Evolutionary conservation across 2,797 vertebrate genomes (phyloP).

Genomic region (Pogoniulus pusillus): DNA sequence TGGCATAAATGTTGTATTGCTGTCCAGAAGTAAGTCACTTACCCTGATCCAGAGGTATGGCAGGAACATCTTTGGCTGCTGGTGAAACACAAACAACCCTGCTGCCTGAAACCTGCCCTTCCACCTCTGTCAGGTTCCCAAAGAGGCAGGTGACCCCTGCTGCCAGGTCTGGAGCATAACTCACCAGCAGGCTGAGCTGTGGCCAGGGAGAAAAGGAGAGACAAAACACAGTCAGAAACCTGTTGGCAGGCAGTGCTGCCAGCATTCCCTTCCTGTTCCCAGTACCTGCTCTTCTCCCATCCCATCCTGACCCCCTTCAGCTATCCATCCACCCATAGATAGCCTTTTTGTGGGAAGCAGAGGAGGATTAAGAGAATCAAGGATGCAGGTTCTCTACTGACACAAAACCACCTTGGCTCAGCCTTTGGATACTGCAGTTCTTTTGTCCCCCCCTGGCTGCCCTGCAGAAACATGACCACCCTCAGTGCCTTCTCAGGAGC

Average conservation of each 20-base stretch:
- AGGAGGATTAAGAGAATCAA: background rate
- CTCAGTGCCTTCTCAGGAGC: rapidly evolving
- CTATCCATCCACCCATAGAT: background rate
- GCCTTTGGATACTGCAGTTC: background rate
- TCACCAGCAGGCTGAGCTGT: conserved; percentile 92
- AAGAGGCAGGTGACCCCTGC: conserved; percentile 92
- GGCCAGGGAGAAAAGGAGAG: background rate
- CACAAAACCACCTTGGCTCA: rapidly evolving
- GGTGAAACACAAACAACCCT: conserved; percentile 92
- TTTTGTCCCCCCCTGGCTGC: background rate
- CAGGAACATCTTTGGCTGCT: conserved; percentile 89
- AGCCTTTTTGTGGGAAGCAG: background rate
- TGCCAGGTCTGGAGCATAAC: conserved; percentile 90
- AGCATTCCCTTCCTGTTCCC: rapidly evolving
- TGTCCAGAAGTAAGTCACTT: background rate
- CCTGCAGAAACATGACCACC: background rate
- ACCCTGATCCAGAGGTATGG: conserved; percentile 95
- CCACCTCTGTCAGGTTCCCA: conserved; percentile 92
- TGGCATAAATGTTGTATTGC: rapidly evolving
- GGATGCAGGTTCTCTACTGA: background rate
- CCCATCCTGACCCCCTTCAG: background rate
- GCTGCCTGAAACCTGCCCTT: conserved; percentile 89
- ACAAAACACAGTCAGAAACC: background rate
- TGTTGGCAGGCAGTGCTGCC: background rate
- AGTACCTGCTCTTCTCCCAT: background rate